Evolutionary conservation across 2,113 vertebrate species (phyloP), one percentile per base, ranked within the genome.

Genomic region (Agapornis roseicollis): DNA sequence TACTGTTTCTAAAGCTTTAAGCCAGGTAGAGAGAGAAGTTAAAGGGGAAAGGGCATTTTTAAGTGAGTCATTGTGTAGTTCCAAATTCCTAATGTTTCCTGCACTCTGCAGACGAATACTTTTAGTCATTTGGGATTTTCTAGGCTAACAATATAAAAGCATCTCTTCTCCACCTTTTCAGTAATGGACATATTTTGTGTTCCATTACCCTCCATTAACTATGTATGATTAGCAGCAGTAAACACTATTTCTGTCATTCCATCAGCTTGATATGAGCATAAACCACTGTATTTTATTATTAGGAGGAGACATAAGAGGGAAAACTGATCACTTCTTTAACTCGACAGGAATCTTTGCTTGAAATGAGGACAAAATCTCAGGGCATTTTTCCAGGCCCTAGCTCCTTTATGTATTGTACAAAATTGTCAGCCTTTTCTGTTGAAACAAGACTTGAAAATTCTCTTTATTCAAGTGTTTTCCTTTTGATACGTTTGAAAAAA

Each of bases 121-220:
- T 87, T 42, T 23, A 78, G 65, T 55, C 28, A 20, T 73, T 91
- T 52, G 29, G 63, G 44, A 66, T 84, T 89, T 91, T 88, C 49
- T 63, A 86, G 31, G 46, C 49, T 85, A 95, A 71, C 3, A 4
- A 60, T 81, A 81, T 55, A 78, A 88, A 95, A 94, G 29, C 39
- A 78, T 77, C 73, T 66, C 84, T 87, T 88, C 52, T 87, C 27
- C 81, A 92, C 12, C 44, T 95, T 92, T 93, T 81, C 55, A 65
- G 27, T 93, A 95, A 94, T 72, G 63, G 93, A 95, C 22, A 39
- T 74, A 90, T 95, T 95, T 97, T 95, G 78, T 90, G 52, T 42
- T 93, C 76, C 69, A 89, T 93, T 94, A 70, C 49, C 20, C 17
- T 93, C 69, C 73, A 95, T 93, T 96, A 94, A 80, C 37, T 83